Evolutionary conservation across 2,888 invertebrate species (phyloP), one percentile per base, ranked within the genome.

Genomic region (Sesamia inferens): DNA sequence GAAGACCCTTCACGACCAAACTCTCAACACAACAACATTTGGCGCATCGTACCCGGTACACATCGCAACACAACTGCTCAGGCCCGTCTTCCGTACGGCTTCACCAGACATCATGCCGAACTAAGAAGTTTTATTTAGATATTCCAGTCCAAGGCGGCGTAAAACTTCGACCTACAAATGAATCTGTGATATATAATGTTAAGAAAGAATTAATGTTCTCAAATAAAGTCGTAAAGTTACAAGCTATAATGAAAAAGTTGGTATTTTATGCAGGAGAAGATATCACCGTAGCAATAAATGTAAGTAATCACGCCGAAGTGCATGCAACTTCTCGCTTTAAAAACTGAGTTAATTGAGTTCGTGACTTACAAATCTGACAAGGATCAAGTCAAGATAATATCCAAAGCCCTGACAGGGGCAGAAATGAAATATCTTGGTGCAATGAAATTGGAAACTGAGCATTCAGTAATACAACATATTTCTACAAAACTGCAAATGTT

Each of bases 181-280:
- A 19, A 51, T 51, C 19, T 51, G 8, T 51, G 8, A 19, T 19
- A 51, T 51, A 51, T 19, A 51, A 51, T 3, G 19, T 19, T 51
- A 19, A 31, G 16, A 70, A 66, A 70, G 24, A 66, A n/a, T 66
- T 70, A 10, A 44, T 16, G 8, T 19, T 66, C 2, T 57, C 66
- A 24, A 57, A 66, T 13, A 57, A 44, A 16, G 13, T 10, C 1
- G 13, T 66, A 31, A 70, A 5, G 22, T 24, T 68, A 19, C 0
- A 1, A 13, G 58, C 22, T 39, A 10, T 7, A 2, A 10, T 71
- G 14, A 3, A 24, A 58, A 58, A 22, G 0, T 8, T 14, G 1
- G 5, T 22, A 22, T 19, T 19, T 4, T 48, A 48, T 39, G 13
- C 16, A 11, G 67, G 57, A 2, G 47, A 67, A 57, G 31, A 57